Evolutionary conservation across 92 coral and sea anemone species (phyloP), one percentile per base, ranked within the genome.

Genomic region (Diadumene lineata): DNA sequence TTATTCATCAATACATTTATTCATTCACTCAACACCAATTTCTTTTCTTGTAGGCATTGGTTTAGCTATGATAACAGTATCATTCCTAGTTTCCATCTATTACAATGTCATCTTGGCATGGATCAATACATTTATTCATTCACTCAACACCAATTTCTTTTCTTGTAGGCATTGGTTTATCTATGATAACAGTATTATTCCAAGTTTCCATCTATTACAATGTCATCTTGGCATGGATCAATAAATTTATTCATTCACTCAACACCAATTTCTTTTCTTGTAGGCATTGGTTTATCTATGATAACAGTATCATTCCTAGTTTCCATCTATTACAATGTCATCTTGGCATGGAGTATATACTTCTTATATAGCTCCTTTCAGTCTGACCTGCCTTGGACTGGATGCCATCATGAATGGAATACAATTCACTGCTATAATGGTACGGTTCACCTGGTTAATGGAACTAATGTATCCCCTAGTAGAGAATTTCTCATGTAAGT

Each of bases 181-280:
- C 60, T 16, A 15, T 83, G 67, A 87, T 90, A 75, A 78, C 84
- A 25, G 81, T 93, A 1, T 82, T 97, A 0, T 92, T 92, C 81
- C 74, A 90, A 63, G 97, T 90, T 11, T 90, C 96, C 50, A 82
- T 93, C 76, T 93, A 93, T 68, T 90, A 93, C 56, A 93, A 93
- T 34, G 93, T 93, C 28, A 93, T 93, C 79, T 71, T 93, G 72
- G 97, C 98, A 62, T 93, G 98, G 98, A 84, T 38, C 13, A 6
- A 38, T 38, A 4, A 6, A 38, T 38, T 38, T 13, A 38, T 38
- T 38, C 48, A 38, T 38, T 38, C 48, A 38, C 13, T 38, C 48
- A 38, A 4, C n/a, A 15, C 19, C 60, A 3, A 53, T 15, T 53
- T 9, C 18, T 3, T 53, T 15, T 16, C 0, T 44, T 23, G 2